Evolutionary conservation across 1,140 invertebrate species (phyloP).

Genomic region (Hestina assimilis): DNA sequence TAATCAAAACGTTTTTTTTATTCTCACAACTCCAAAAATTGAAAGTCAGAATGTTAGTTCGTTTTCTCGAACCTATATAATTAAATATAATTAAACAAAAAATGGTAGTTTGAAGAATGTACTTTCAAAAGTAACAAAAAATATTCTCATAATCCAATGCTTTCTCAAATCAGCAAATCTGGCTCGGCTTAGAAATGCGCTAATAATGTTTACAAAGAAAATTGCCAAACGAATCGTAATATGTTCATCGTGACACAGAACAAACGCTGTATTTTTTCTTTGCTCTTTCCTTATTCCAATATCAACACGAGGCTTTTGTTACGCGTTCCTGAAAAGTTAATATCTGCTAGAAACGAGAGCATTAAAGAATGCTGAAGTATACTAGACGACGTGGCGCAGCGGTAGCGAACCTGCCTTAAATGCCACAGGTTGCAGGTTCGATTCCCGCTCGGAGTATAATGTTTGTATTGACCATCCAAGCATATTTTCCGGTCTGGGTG

Average conservation of each 20-base stretch:
- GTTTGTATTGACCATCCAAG: too few relatives aligned
- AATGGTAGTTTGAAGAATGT: too few relatives aligned
- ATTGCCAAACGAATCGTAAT: constrained; percentile 44
- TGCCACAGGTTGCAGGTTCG: too few relatives aligned
- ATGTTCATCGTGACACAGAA: constrained; percentile 28
- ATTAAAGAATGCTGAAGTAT: neutral
- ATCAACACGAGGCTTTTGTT: constrained; percentile 36
- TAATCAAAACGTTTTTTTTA: too few relatives aligned
- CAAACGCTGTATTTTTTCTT: constrained; percentile 27
- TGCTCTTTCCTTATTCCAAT: constrained; percentile 35
- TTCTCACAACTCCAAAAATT: too few relatives aligned
- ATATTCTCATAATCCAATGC: neutral
- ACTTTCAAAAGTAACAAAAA: neutral
- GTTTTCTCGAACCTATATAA: too few relatives aligned
- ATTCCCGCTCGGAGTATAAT: too few relatives aligned
- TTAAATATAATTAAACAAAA: too few relatives aligned
- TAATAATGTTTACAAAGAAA: constrained; percentile 37
- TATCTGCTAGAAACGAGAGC: neutral
- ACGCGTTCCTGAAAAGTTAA: constrained; percentile 6
- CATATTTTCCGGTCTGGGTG: too few relatives aligned
- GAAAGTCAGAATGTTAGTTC: too few relatives aligned
- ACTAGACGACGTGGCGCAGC: neutral
- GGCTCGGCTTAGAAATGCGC: neutral
- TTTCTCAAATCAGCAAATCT: neutral
- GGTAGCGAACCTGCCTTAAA: too few relatives aligned